Evolutionary conservation across 2,888 invertebrate species (phyloP).

Genomic region (Scelioninae gen. 2): DNA sequence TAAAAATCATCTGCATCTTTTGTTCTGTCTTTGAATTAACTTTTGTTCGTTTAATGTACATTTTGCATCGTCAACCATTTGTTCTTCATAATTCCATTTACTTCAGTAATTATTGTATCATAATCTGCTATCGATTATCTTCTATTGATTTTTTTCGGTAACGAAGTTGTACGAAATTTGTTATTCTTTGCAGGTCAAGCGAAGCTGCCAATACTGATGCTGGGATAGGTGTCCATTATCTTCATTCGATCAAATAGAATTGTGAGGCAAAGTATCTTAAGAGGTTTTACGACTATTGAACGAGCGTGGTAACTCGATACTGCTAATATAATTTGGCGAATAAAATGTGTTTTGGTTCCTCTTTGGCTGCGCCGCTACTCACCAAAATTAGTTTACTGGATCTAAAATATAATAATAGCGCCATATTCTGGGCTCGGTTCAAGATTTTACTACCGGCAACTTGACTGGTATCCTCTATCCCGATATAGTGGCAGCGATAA

Average conservation of each 20-base stretch:
- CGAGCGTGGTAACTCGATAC: conserved; percentile 30
- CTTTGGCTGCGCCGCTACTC: conserved; percentile 18
- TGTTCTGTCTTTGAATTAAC: too few relatives aligned
- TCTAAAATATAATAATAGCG: conserved; percentile 51
- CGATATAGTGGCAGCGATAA: conserved; percentile 9
- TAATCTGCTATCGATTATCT: too few relatives aligned
- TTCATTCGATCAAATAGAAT: too few relatives aligned
- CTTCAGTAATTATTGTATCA: too few relatives aligned
- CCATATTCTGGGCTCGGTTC: conserved; percentile 32
- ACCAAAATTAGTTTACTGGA: conserved; percentile 43
- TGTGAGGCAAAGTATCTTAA: conserved; percentile 8
- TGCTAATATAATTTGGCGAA: conserved; percentile 30
- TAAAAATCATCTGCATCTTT: too few relatives aligned
- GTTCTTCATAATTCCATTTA: too few relatives aligned
- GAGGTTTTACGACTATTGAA: conserved; percentile 17
- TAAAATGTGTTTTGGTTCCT: conserved; percentile 27
- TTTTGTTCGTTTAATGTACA: too few relatives aligned
- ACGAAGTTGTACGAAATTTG: too few relatives aligned
- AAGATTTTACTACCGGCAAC: conserved; percentile 21
- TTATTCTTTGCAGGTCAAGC: not conserved
- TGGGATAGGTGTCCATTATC: too few relatives aligned
- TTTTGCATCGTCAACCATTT: too few relatives aligned
- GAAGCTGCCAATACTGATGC: not conserved
- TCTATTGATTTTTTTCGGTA: too few relatives aligned
- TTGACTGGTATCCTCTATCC: conserved; percentile 10